phyloP scores from a whole-genome alignment of 2,888 invertebrate genomes.

The Eilema caniola region DNA sequence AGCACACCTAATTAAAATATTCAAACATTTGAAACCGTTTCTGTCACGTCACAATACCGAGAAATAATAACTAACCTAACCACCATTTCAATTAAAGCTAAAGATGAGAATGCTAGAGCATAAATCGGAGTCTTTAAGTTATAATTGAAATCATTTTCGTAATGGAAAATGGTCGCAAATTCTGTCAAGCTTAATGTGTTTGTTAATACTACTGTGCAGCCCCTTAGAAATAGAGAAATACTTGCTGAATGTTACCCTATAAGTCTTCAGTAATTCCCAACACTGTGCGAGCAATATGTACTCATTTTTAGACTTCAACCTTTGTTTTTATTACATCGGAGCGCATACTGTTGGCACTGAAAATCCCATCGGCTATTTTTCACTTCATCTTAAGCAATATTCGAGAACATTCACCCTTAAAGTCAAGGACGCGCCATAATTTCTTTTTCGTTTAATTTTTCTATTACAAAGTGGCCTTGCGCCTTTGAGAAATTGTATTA shows the following conservation, averaged over 20 bases:
- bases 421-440: not conserved
- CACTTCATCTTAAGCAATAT: not conserved
- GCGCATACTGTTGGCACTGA: not conserved
- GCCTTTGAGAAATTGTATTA: not conserved
- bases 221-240: not conserved
- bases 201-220: not conserved
- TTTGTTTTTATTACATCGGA: not conserved
- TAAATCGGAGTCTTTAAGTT: not conserved
- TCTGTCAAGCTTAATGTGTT: not conserved
- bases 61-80: too few relatives aligned
- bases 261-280: not conserved
- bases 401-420: not conserved
- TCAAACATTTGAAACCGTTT: too few relatives aligned
- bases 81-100: not conserved
- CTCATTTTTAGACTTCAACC: not conserved
- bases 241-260: not conserved
- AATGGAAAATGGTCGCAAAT: not conserved
- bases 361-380: conserved; percentile 1
- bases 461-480: not conserved
- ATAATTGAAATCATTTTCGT: not conserved
- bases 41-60: too few relatives aligned
- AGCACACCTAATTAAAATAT: too few relatives aligned
- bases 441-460: not conserved
- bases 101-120: too few relatives aligned
- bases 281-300: not conserved